These are phyloP conservation scores for Littorina saxatilis DNA, from an alignment of 1,140 invertebrate genomes.

Conservation along the genomic window DNA sequence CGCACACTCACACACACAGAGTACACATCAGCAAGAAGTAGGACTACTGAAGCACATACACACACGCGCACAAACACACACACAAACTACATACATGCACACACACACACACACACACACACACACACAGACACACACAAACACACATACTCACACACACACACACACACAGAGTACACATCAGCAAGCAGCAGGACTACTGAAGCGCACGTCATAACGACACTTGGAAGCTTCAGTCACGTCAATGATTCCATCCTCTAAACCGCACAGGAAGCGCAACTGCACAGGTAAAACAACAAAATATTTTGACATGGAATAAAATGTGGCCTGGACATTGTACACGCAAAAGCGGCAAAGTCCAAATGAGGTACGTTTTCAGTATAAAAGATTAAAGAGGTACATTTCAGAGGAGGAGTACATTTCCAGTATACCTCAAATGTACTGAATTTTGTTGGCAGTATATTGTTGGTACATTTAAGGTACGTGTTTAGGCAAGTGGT, in stretches of 20 bases:
- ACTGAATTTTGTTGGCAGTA: too few relatives aligned
- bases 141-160: too few relatives aligned
- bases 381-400: too few relatives aligned
- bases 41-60: background rate
- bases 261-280: conserved; percentile 55
- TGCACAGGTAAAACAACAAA: background rate
- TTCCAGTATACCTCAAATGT: too few relatives aligned
- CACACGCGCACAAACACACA: too few relatives aligned
- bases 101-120: background rate
- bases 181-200: conserved; percentile 56
- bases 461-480: too few relatives aligned
- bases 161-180: background rate
- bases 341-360: background rate
- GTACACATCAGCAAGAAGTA: background rate
- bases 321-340: background rate
- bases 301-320: background rate
- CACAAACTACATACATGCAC: too few relatives aligned
- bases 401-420: too few relatives aligned
- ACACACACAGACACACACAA: too few relatives aligned
- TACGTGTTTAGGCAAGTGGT: too few relatives aligned
- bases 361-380: background rate
- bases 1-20: background rate
- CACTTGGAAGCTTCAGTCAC: conserved; percentile 52
- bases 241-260: conserved; percentile 50
- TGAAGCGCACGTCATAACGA: conserved; percentile 50